Evolutionary conservation across 1,140 invertebrate genomes (phyloP).

Genomic region (Drosophila parvula): DNA sequence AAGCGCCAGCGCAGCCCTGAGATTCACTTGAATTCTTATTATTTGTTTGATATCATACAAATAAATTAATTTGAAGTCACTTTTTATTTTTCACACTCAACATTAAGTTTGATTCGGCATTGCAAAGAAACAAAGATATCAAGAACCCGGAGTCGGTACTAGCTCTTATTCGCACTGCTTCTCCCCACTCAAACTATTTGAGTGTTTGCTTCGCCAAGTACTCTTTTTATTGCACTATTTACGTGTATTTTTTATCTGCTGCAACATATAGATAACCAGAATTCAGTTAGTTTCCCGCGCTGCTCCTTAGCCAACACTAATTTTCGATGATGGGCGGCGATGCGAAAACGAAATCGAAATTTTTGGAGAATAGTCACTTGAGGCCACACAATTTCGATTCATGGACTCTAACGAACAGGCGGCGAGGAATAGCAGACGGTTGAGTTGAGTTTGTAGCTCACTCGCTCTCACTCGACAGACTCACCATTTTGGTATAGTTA

Average conservation of each 20-base stretch:
- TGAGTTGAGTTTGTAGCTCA: conserved; percentile 45
- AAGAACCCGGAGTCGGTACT: conserved; percentile 35
- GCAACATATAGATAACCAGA: background rate
- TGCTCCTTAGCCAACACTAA: conserved; percentile 27
- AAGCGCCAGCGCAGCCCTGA: conserved; percentile 50
- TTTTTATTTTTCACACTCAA: no score
- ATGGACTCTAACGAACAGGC: conserved; percentile 83
- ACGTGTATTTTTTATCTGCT: no score
- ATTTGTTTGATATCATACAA: no score
- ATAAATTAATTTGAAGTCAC: no score
- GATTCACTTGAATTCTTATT: no score
- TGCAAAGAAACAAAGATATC: background rate
- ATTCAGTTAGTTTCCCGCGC: background rate
- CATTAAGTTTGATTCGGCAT: no score
- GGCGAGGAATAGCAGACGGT: conserved; percentile 46
- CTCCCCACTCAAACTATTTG: no score
- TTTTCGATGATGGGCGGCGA: conserved; percentile 20
- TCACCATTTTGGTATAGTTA: conserved; percentile 16
- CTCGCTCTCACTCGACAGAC: conserved; percentile 62
- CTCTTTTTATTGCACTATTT: no score
- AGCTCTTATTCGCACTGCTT: no score
- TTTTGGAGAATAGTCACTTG: conserved; percentile 38
- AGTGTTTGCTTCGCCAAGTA: no score
- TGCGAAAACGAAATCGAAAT: conserved; percentile 23
- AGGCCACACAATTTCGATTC: conserved; percentile 81